These are phyloP conservation scores for Lordiphosa clarofinis DNA, from an alignment of 1,140 invertebrate species.

Conservation along the genomic window DNA sequence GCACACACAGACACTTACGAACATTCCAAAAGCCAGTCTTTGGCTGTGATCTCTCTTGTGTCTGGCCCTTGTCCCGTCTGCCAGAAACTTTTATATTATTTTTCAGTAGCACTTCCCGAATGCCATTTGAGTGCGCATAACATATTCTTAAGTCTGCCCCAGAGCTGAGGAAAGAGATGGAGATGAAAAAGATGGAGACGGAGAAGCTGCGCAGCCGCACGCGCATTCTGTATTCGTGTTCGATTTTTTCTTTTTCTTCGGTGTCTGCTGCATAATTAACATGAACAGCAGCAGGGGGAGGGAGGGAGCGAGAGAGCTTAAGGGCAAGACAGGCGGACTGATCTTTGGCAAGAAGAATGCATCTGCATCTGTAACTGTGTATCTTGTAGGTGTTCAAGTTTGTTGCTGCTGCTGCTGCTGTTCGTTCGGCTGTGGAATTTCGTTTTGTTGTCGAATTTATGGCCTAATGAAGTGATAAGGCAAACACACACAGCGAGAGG, in stretches of 20 bases:
- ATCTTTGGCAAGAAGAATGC: conserved; percentile 20
- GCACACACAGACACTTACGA: conserved; percentile 2
- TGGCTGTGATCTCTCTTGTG: conserved; percentile 15
- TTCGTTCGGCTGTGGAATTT: conserved; percentile 68
- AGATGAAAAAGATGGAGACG: conserved; percentile 17
- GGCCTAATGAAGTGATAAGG: conserved; percentile 77
- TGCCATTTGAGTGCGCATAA: conserved; percentile 75
- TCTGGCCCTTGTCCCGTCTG: conserved; percentile 44
- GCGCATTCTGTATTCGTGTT: conserved; percentile 29
- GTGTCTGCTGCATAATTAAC: conserved; percentile 71
- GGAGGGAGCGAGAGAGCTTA: conserved; percentile 4
- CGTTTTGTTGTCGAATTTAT: conserved; percentile 77
- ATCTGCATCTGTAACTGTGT: conserved; percentile 68
- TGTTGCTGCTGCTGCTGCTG: conserved; percentile 30
- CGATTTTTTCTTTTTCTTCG: conserved; percentile 16
- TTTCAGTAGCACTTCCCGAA: conserved; percentile 76
- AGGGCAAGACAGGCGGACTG: conserved; percentile 15
- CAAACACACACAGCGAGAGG: conserved; percentile 33
- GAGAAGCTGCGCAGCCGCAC: conserved; percentile 42
- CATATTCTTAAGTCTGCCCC: conserved; percentile 66
- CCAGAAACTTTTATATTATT: conserved; percentile 71
- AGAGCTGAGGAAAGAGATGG: conserved; percentile 16
- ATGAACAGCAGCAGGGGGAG: conserved; percentile 15
- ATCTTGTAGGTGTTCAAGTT: conserved; percentile 61
- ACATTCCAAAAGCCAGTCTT: conserved; percentile 14